Percentiles rank a stretch among this genome's conserved stretches.
phyloP scores from a whole-genome alignment of 2,797 vertebrate genomes.

The Premnoplex brunnescens region DNA sequence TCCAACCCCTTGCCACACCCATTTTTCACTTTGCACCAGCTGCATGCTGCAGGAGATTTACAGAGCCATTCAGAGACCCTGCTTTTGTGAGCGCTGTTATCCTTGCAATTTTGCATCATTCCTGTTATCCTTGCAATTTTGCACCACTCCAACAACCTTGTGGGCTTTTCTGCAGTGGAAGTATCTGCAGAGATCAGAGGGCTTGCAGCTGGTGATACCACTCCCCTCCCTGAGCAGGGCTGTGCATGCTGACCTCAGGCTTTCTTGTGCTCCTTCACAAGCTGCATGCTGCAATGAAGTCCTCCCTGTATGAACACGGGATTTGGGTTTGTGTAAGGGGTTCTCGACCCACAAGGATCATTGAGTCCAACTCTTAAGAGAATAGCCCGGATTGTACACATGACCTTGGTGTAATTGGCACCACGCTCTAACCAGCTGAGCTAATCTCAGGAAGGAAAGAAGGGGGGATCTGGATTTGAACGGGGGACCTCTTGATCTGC shows the following conservation, averaged over 20 bases:
- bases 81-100: neutral
- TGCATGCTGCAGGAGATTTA: neutral
- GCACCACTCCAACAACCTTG: neutral
- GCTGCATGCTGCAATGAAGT: neutral
- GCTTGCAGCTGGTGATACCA: neutral
- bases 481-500: conserved; percentile 58
- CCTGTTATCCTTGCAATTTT: neutral
- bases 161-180: neutral
- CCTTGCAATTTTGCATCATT: neutral
- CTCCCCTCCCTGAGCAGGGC: neutral
- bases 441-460: neutral
- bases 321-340: neutral
- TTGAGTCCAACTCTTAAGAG: no score
- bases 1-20: neutral
- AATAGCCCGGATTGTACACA: neutral
- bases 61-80: neutral
- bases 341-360: neutral
- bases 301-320: accelerated
- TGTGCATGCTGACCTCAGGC: neutral
- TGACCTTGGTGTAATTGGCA: neutral
- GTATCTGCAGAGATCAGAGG: neutral
- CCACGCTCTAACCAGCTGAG: neutral
- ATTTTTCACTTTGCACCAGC: neutral
- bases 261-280: neutral
- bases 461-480: conserved; percentile 74